Percentiles rank a stretch among this genome's conserved stretches.
Evolutionary conservation across 2,113 vertebrate species (phyloP).

Genomic region (Dicrurus megarhynchus): DNA sequence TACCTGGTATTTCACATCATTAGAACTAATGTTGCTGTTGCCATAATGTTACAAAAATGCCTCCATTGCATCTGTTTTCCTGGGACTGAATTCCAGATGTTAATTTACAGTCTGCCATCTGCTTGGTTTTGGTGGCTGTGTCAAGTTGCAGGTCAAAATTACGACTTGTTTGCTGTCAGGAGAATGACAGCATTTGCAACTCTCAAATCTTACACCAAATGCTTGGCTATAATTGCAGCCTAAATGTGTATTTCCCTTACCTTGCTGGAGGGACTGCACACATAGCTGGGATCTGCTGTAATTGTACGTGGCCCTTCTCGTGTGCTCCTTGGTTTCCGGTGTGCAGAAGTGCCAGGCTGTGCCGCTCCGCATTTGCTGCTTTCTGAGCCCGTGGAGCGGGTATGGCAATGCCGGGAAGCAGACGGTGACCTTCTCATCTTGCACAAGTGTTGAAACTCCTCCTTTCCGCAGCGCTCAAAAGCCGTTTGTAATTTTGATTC

Average conservation of each 20-base stretch:
- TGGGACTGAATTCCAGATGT: slow-evolving; percentile 44
- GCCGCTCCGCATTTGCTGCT: background rate
- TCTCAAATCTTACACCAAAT: background rate
- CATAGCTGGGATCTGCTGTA: background rate
- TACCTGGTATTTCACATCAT: background rate
- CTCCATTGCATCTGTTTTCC: slow-evolving; percentile 1
- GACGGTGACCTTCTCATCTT: background rate
- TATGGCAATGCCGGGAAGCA: background rate
- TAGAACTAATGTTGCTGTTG: background rate
- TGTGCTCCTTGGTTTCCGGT: background rate
- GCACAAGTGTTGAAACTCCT: background rate
- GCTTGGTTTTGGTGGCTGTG: slow-evolving; percentile 32
- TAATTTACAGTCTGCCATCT: slow-evolving; percentile 48
- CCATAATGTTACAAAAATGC: background rate
- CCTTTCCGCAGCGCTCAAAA: background rate
- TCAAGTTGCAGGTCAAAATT: slow-evolving; percentile 29
- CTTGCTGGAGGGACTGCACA: background rate
- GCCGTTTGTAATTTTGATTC: rapidly evolving
- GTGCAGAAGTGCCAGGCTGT: background rate
- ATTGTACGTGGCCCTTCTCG: background rate
- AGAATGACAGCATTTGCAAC: background rate
- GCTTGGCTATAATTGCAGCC: background rate
- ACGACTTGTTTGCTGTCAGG: background rate
- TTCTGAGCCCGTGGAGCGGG: background rate
- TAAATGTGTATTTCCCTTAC: background rate